Evolutionary conservation across 1,140 invertebrate species (phyloP), one percentile per base, ranked within the genome.

Genomic region (Eufriesea mexicana): DNA sequence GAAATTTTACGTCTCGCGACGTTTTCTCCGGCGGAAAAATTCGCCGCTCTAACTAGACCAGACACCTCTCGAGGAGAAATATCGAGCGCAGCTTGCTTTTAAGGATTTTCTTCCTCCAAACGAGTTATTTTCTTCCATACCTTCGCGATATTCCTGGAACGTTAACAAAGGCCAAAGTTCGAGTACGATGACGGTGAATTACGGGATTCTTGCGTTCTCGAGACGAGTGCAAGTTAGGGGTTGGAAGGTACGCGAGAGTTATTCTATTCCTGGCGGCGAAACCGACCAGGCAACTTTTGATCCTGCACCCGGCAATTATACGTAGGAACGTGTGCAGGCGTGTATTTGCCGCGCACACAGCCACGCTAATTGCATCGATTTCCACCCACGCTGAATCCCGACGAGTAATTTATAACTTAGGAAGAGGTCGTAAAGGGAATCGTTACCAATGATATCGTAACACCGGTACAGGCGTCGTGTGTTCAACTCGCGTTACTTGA

Each of bases 391-490:
- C 20, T 42, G 45, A 62, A 51, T 62, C 83, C 57, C 79, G n/a
- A 57, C 79, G 20, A 70, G 73, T 86, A 86, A 86, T 86, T 86
- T 86, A 86, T 86, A 86, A 86, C 84, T 86, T 85, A 78, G 73
- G 74, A 86, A 86, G 84, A 86, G 79, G 55, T 86, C 74, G 70
- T 86, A 86, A 86, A 83, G 79, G 73, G 79, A 86, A 78, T 86
- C 84, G 85, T 86, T 86, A 86, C 84, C 86, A 86, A 86, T 78
- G 79, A 86, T 79, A 78, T 83, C 62, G 84, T 85, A 85, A 85
- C 75, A 85, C 85, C 83, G 67, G 86, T 86, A 86, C 84, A 83
- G 68, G 42, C 25, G 28, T 74, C 67, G 66, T 77, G 72, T 67
- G 79, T 85, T 85, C 77, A 72, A 85, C 62, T 51, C 62, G 49